phyloP scores from a whole-genome alignment of 2,113 vertebrate genomes.

The cattle (Bos taurus) region DNA sequence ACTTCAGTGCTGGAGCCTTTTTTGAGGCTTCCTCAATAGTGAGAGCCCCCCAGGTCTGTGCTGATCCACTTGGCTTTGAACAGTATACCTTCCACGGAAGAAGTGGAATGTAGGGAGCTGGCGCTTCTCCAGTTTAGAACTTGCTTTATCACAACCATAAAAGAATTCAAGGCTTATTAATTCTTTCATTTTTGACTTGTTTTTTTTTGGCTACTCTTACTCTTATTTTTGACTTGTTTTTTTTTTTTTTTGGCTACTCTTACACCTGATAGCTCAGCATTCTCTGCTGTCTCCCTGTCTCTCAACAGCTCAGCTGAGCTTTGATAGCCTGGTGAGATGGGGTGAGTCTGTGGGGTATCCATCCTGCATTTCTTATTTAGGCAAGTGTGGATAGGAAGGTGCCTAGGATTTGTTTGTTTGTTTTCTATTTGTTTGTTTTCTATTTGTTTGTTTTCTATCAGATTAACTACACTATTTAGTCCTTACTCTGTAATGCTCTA shows the following conservation, averaged over 20 bases:
- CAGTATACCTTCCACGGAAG: background rate
- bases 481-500: background rate
- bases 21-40: background rate
- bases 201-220: background rate
- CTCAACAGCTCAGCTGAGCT: background rate
- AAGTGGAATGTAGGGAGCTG: too few species aligned
- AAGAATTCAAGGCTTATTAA: background rate
- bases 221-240: background rate
- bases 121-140: rapidly evolving
- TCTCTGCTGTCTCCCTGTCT: background rate
- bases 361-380: background rate
- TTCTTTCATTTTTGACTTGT: background rate
- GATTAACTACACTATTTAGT: background rate
- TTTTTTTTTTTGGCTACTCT: background rate
- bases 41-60: rapidly evolving
- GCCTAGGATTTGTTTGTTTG: background rate
- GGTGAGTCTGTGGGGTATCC: rapidly evolving
- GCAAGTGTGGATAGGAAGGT: background rate
- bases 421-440: background rate
- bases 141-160: background rate
- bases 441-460: background rate
- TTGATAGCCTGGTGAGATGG: background rate
- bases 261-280: background rate
- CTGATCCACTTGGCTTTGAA: background rate
- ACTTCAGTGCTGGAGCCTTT: too few species aligned